These are phyloP conservation scores for Anisognathus igniventris DNA, from an alignment of 2,797 vertebrate species.

Conservation along the genomic window DNA sequence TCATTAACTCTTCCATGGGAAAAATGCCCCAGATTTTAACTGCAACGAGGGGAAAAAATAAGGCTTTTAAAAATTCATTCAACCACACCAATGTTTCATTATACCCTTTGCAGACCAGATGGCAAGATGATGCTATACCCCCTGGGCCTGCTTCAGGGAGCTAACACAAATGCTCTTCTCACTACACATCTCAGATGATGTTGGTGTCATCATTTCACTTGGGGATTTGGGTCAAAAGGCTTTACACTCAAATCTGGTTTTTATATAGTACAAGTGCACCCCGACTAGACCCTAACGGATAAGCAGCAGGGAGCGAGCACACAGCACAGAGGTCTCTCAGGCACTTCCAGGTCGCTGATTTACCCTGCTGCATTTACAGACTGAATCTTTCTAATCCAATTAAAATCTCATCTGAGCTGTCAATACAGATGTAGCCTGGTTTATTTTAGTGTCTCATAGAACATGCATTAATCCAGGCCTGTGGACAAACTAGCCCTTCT, in stretches of 20 bases:
- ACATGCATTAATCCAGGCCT: neutral
- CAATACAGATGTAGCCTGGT: conserved; percentile 47
- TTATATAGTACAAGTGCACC: conserved; percentile 32
- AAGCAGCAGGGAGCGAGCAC: conserved; percentile 6
- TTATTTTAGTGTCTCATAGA: conserved; percentile 10
- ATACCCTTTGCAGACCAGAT: conserved; percentile 37
- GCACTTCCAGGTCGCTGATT: conserved; percentile 64
- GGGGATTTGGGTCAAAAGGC: conserved; percentile 63
- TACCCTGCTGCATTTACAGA: conserved; percentile 45
- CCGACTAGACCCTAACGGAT: neutral
- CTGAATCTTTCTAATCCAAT: conserved; percentile 61
- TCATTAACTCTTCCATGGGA: neutral
- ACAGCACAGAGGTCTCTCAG: conserved; percentile 7
- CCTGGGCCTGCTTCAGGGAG: neutral
- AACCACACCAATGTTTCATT: conserved; percentile 21
- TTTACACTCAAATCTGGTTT: conserved; percentile 37
- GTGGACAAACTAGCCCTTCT: conserved; percentile 15
- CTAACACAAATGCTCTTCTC: conserved; percentile 16
- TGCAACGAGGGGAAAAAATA: neutral
- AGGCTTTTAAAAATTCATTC: conserved; percentile 34
- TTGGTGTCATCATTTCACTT: conserved; percentile 39
- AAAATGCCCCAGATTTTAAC: conserved; percentile 50
- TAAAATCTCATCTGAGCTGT: conserved; percentile 58
- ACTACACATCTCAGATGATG: neutral
- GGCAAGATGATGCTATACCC: conserved; percentile 34